phyloP scores from a whole-genome alignment of 2,888 invertebrate species.

The Latrodectus hesperus region DNA sequence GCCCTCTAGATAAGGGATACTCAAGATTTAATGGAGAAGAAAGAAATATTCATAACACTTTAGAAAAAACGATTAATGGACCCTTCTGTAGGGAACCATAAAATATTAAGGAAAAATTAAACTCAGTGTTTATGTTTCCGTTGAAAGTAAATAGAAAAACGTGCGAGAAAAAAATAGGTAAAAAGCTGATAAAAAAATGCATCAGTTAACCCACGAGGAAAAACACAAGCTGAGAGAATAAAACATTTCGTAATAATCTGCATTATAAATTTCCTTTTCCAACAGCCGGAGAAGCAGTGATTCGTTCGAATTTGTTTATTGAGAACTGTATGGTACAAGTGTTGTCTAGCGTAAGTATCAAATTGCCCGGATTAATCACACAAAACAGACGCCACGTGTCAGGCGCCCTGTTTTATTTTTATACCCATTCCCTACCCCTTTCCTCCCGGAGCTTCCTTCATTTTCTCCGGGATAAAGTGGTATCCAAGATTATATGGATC shows the following conservation, averaged over 20 bases:
- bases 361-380: slow-evolving; percentile 67
- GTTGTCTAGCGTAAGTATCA: slow-evolving; percentile 50
- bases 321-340: slow-evolving; percentile 61
- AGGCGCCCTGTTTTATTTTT: slow-evolving; percentile 58
- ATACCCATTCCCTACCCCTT: slow-evolving; percentile 40
- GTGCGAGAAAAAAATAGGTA: background rate
- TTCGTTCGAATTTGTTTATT: slow-evolving; percentile 63
- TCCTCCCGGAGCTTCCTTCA: slow-evolving; percentile 22
- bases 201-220: background rate
- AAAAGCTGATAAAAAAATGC: background rate
- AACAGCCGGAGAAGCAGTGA: slow-evolving; percentile 58
- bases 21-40: too few relatives aligned
- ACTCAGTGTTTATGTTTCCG: background rate
- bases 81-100: too few relatives aligned
- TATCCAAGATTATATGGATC: slow-evolving; percentile 66
- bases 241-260: slow-evolving; percentile 51
- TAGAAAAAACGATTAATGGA: too few relatives aligned
- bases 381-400: slow-evolving; percentile 53
- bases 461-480: slow-evolving; percentile 49
- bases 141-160: background rate
- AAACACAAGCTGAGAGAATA: background rate
- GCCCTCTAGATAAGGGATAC: too few relatives aligned
- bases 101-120: background rate
- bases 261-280: slow-evolving; percentile 63
- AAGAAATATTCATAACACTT: too few relatives aligned